Percentiles rank a stretch among this genome's conserved stretches.
Conservation (phyloP, 2,797 vertebrate species). For the Sebastes goodei region DNA sequence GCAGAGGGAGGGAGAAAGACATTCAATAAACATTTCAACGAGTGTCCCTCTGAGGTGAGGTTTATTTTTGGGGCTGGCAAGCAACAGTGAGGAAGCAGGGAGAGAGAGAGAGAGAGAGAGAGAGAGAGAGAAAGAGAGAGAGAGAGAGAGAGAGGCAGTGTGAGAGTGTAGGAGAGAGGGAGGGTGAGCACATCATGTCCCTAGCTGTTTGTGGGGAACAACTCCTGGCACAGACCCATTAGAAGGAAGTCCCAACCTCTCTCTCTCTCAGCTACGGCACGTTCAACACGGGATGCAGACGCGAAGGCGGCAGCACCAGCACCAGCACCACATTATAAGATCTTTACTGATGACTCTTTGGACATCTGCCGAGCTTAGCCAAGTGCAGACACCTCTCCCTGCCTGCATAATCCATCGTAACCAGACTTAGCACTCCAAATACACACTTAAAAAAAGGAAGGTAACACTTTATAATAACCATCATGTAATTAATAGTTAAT, state of each 20-base stretch:
- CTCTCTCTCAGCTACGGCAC: too few relatives aligned
- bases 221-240: constrained; percentile 62
- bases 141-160: neutral
- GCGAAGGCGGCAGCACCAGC: constrained; percentile 34
- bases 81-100: constrained; percentile 60
- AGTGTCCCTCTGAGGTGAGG: constrained; percentile 62
- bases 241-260: constrained; percentile 60
- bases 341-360: constrained; percentile 34
- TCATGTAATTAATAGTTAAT: too few relatives aligned
- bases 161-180: constrained; percentile 1
- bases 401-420: neutral
- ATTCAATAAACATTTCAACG: constrained; percentile 70
- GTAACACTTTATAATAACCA: too few relatives aligned
- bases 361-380: constrained; percentile 37
- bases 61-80: constrained; percentile 75
- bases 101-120: neutral
- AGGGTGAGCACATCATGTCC: constrained; percentile 75
- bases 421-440: neutral
- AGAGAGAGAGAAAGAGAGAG: neutral
- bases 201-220: constrained; percentile 56
- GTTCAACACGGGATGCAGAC: neutral
- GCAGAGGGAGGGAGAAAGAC: constrained; percentile 38
- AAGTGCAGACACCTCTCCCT: constrained; percentile 12
- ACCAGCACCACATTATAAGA: constrained; percentile 45
- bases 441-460: neutral